phyloP scores from a whole-genome alignment of 2,797 vertebrate species.

The Eleutherodactylus coqui region DNA sequence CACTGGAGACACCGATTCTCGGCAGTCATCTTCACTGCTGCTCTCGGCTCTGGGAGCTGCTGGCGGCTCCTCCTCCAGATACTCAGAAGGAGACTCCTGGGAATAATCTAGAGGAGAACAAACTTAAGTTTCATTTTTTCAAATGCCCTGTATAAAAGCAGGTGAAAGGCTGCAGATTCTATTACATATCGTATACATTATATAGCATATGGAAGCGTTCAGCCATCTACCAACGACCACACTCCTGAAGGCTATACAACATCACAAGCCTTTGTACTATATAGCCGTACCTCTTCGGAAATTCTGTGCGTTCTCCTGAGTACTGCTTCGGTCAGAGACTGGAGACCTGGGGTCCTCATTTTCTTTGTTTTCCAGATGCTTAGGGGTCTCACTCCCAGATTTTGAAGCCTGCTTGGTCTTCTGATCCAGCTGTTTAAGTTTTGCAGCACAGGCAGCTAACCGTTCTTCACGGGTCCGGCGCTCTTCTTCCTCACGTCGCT shows the following conservation, averaged over 20 bases:
- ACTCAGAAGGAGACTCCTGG: constrained; percentile 72
- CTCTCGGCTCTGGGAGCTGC: constrained; percentile 67
- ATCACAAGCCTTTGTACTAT: neutral
- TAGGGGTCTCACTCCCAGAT: constrained; percentile 75
- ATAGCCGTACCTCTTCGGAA: constrained; percentile 81
- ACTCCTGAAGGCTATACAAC: too few species aligned
- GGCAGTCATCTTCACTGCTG: constrained; percentile 84
- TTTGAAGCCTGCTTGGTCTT: constrained; percentile 86
- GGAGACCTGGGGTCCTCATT: constrained; percentile 78
- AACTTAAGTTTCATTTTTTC: too few species aligned
- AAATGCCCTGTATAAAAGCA: neutral
- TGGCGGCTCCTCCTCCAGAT: constrained; percentile 77
- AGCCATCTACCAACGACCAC: too few species aligned
- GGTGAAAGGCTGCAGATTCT: too few species aligned
- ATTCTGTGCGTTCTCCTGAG: constrained; percentile 80
- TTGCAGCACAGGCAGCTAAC: constrained; percentile 93
- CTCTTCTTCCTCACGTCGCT: constrained; percentile 93
- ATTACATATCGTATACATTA: too few species aligned
- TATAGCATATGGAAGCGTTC: too few species aligned
- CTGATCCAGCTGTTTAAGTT: constrained; percentile 96
- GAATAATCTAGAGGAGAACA: constrained; percentile 71
- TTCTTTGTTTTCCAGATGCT: constrained; percentile 76
- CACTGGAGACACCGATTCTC: constrained; percentile 83
- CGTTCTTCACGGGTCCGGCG: constrained; percentile 90
- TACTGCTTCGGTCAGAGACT: constrained; percentile 74